Conservation (phyloP, 2,888 invertebrate genomes). For the Craniophora ligustri region DNA sequence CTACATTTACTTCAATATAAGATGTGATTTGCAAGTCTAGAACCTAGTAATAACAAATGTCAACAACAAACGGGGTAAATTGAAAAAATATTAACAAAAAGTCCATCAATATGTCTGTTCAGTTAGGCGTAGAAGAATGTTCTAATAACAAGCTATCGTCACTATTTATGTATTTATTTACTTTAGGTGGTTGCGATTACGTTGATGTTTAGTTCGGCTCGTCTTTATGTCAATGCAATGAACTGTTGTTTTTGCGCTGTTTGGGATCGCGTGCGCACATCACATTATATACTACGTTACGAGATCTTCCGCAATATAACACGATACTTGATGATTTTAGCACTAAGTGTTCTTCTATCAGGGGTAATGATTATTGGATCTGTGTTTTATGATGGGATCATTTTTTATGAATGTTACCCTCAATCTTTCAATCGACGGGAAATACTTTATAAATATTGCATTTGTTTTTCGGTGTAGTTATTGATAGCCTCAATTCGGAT, state of each 20-base stretch:
- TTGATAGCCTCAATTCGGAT: conserved; percentile 1
- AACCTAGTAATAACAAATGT: too few relatives aligned
- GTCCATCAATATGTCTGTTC: neutral
- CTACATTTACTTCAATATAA: too few relatives aligned
- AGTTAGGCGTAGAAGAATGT: neutral
- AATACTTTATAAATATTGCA: too few relatives aligned
- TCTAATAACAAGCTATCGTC: conserved; percentile 48
- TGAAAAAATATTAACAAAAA: neutral
- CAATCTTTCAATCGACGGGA: neutral
- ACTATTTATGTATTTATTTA: conserved; percentile 10
- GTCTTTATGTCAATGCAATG: conserved; percentile 51
- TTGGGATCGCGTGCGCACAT: conserved; percentile 52
- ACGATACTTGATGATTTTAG: conserved; percentile 43
- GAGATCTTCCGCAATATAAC: conserved; percentile 48
- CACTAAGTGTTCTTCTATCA: conserved; percentile 36
- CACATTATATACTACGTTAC: conserved; percentile 46
- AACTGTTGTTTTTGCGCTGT: conserved; percentile 45
- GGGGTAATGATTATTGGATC: conserved; percentile 31
- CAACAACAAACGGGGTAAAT: too few relatives aligned
- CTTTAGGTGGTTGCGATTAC: conserved; percentile 25
- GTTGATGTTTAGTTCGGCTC: conserved; percentile 29
- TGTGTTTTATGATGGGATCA: conserved; percentile 25
- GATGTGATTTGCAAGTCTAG: too few relatives aligned
- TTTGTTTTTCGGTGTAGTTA: too few relatives aligned
- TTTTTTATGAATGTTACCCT: neutral